phyloP scores from a whole-genome alignment of 2,797 vertebrate species.

The Hapalemur alaotrensis region DNA sequence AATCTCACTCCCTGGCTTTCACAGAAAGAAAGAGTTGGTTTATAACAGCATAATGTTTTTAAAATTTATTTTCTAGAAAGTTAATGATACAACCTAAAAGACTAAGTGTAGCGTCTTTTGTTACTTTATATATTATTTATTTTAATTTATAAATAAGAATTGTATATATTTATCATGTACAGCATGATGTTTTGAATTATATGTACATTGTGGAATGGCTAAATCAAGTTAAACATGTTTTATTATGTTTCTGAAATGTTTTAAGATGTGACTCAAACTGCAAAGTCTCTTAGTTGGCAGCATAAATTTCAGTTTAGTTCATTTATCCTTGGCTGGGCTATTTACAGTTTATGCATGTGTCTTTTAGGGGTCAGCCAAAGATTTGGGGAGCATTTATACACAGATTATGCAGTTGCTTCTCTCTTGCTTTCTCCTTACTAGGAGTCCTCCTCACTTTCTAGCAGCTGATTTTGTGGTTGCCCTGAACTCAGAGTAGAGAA shows the following conservation, averaged over 20 bases:
- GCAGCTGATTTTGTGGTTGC: not conserved
- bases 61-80: not conserved
- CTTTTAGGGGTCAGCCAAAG: not conserved
- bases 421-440: not conserved
- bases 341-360: not conserved
- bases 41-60: not conserved
- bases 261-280: not conserved
- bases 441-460: not conserved
- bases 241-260: slow-evolving; percentile 20
- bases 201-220: not conserved
- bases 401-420: not conserved
- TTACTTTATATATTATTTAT: not conserved
- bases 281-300: not conserved
- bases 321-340: not conserved
- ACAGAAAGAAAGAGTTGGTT: not conserved
- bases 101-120: not conserved
- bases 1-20: not conserved
- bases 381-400: not conserved
- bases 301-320: not conserved
- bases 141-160: not conserved
- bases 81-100: not conserved
- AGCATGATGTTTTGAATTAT: not conserved
- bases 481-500: not conserved
- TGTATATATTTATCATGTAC: not conserved
- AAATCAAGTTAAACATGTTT: not conserved